Base-by-base conservation (phyloP, 1,140 invertebrate species). In the Tigriopus japonicus region DNA sequence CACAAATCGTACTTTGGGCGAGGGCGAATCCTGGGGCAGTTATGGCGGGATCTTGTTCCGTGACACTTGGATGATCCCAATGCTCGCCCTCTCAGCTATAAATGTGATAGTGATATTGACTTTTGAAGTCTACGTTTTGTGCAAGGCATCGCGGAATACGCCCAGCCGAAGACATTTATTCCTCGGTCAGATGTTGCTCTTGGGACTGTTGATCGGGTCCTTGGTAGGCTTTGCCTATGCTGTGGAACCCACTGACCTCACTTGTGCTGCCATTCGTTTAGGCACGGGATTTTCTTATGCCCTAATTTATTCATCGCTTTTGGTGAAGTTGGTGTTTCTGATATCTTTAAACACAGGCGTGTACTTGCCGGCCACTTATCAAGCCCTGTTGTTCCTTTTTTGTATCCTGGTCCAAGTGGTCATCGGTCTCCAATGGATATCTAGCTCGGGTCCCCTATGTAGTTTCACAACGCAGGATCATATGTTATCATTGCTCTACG, bases 311-410 rank as follows among this genome's bases (percentile, higher is more conserved):
- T 85, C 87, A 14, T 83, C 90, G 0, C 76, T 95, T 24, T 77
- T 95, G 59, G 90, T 94, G 62, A 94, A 95, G 72, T 87, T 88
- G 68, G 86, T 94, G 52, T 92, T 94, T 68, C 77, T 94, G 43
- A 80, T 94, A 62, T 90, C 87, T 65, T 78, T 93, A 42, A 88
- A 92, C 68, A 82, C 85, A 24, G 87, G 88, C 13, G 86, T 92
- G 23, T 93, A 94, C 69, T 74, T 94, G n/a, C 87, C 88, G 35
- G 87, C 89, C 1, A 83, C 86, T 3, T 94, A 94, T 73, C 89
- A 78, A 72, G 87, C 85, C 54, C 73, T 89, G 6, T 78, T 94
- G 13, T 75, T 95, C 65, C 82, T 92, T 66, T 94, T 95, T 69
- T 85, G 87, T 1, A 70, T 76, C 23, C 68, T 71, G 15, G 86